Conservation (phyloP, 2,797 vertebrate species). For the Momotus momota region DNA sequence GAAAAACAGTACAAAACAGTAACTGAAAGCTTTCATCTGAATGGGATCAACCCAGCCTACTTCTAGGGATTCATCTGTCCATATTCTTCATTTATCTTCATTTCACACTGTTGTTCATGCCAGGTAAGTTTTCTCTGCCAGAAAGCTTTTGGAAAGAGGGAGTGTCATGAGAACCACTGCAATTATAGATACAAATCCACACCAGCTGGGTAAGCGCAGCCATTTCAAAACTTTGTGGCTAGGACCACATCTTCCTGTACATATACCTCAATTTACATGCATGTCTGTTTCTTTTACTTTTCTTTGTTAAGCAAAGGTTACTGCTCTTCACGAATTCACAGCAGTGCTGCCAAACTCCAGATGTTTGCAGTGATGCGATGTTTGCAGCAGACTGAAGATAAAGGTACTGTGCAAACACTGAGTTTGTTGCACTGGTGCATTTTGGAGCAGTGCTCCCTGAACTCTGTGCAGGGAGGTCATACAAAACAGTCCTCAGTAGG, state of each 20-base stretch:
- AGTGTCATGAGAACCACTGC: slow-evolving; percentile 46
- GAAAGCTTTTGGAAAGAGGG: slow-evolving; percentile 55
- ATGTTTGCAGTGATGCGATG: neutral
- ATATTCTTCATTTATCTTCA: slow-evolving; percentile 53
- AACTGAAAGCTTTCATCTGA: slow-evolving; percentile 7
- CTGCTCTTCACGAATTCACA: neutral
- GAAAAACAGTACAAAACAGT: slow-evolving; percentile 17
- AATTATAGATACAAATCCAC: slow-evolving; percentile 46
- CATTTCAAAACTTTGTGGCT: neutral
- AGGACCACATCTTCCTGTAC: neutral
- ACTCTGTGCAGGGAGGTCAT: neutral
- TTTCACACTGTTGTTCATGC: neutral
- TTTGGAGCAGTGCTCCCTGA: neutral
- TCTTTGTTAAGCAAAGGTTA: neutral
- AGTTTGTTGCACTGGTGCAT: fast-evolving
- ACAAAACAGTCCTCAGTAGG: neutral
- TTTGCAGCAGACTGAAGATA: neutral
- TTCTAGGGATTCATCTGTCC: neutral
- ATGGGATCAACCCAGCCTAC: neutral
- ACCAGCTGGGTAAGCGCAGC: slow-evolving; percentile 20
- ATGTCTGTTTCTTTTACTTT: neutral
- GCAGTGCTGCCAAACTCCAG: neutral
- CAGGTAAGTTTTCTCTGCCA: slow-evolving; percentile 37
- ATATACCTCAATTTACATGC: neutral
- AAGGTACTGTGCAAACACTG: neutral